Conservation (phyloP, 2,113 vertebrate genomes). For the Tenebrosternarchus preto region DNA sequence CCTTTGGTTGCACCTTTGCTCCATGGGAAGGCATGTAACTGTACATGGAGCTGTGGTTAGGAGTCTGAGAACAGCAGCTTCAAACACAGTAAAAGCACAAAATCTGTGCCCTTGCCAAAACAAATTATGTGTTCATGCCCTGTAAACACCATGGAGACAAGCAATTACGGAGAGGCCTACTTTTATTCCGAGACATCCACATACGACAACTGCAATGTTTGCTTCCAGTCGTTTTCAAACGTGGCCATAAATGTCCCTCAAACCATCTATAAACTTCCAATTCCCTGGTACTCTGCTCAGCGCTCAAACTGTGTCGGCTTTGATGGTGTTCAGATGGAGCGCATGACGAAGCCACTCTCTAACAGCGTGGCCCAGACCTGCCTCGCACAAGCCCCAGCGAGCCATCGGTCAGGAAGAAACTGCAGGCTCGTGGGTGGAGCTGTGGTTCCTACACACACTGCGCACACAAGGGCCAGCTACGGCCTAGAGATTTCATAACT, state of each 20-base stretch:
- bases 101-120: slow-evolving; percentile 15
- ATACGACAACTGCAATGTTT: neutral
- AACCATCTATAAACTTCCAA: neutral
- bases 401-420: no score
- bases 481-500: no score
- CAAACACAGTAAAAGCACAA: neutral
- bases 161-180: slow-evolving; percentile 9
- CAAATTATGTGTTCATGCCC: slow-evolving; percentile 26
- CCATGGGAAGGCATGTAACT: slow-evolving; percentile 22
- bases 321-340: no score
- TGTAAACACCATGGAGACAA: slow-evolving; percentile 2
- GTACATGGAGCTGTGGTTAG: neutral
- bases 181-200: neutral
- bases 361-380: no score
- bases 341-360: no score
- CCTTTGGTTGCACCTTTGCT: slow-evolving; percentile 21
- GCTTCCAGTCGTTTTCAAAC: neutral
- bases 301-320: no score
- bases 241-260: slow-evolving; percentile 9
- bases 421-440: no score
- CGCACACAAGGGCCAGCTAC: no score
- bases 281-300: neutral
- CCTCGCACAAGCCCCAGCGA: no score
- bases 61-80: slow-evolving; percentile 5
- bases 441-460: no score